Base-by-base conservation (phyloP, 2,797 vertebrate species). In the Enteromius fasciolatus region DNA sequence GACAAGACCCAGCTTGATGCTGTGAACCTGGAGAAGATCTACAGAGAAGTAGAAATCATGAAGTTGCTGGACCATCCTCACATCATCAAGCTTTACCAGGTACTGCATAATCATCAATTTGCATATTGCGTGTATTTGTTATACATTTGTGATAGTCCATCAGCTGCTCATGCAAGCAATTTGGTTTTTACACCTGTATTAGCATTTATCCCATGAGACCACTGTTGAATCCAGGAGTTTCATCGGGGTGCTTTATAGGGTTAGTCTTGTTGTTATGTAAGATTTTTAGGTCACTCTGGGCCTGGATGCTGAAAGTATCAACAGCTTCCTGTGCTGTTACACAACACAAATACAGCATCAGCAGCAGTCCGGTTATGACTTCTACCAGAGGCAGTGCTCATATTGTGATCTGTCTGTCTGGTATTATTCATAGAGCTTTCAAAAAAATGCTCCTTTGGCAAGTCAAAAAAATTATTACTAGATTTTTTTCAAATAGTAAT, bases 1-100 rank as follows among this genome's bases (percentile, higher is more conserved):
- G 96, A 96, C 92, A 96, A 96, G 87, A 96, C 96, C 84, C 96
- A 96, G 87, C 91, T 96, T 87, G 95, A 96, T 87, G 93, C 94
- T 80, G 95, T 96, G 84, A 96, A 96, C 77, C 90, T 97, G 90
- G 95, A 96, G 89, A 96, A 97, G 90, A 96, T 96, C 90, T 96
- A 96, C 90, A 90, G 96, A 84, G 96, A 96, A 86, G 96, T 96
- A 74, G 93, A 97, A 87, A 96, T 96, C 89, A 96, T 96, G 95
- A 97, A 96, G 88, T 91, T 96, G 92, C 90, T 96, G 66, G 94
- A 96, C 89, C 96, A 96, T 84, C 95, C 96, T 5, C 95, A 97
- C 82, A 95, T 96, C 84, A 96, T 96, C 90, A 96, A 95, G 88
- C 95, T 96, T 80, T 96, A 96, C 87, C 96, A 96, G 96, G 95